These are phyloP conservation scores for Drosophila eugracilis DNA, from an alignment of 1,140 invertebrate genomes.

Conservation along the genomic window DNA sequence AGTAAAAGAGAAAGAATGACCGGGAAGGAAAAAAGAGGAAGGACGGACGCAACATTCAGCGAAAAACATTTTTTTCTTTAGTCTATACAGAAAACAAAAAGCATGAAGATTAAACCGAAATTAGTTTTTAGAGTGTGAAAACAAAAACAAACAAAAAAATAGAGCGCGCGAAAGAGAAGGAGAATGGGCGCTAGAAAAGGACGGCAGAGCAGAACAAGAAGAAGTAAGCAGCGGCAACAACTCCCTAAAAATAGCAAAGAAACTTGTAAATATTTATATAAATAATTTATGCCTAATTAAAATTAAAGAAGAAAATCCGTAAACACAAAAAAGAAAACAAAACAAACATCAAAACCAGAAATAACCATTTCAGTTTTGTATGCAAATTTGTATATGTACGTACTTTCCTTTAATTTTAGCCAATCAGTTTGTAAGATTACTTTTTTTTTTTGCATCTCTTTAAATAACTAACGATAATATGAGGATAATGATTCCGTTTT, in stretches of 20 bases:
- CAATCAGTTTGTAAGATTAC: slow-evolving; percentile 46
- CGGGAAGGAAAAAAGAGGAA: not conserved
- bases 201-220: slow-evolving; percentile 15
- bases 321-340: slow-evolving; percentile 36
- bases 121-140: slow-evolving; percentile 58
- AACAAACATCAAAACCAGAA: slow-evolving; percentile 42
- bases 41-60: slow-evolving; percentile 21
- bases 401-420: slow-evolving; percentile 75
- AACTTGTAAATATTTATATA: slow-evolving; percentile 74
- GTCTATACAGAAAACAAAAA: slow-evolving; percentile 32
- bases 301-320: slow-evolving; percentile 42
- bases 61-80: slow-evolving; percentile 65
- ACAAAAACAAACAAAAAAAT: slow-evolving; percentile 35
- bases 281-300: slow-evolving; percentile 74
- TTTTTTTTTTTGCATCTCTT: slow-evolving; percentile 36
- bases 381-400: slow-evolving; percentile 57
- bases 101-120: slow-evolving; percentile 32
- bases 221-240: slow-evolving; percentile 25
- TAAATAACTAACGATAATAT: slow-evolving; percentile 26
- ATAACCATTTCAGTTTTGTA: slow-evolving; percentile 41
- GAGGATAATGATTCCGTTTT: slow-evolving; percentile 34
- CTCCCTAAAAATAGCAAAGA: slow-evolving; percentile 63
- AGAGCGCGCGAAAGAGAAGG: slow-evolving; percentile 29
- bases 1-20: slow-evolving; percentile 6
- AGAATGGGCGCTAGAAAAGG: slow-evolving; percentile 11